A percentile compares a stretch with the other conserved stretches of the same genome.
phyloP scores from a whole-genome alignment of 2,888 invertebrate genomes.

The Resseliella maxima region DNA sequence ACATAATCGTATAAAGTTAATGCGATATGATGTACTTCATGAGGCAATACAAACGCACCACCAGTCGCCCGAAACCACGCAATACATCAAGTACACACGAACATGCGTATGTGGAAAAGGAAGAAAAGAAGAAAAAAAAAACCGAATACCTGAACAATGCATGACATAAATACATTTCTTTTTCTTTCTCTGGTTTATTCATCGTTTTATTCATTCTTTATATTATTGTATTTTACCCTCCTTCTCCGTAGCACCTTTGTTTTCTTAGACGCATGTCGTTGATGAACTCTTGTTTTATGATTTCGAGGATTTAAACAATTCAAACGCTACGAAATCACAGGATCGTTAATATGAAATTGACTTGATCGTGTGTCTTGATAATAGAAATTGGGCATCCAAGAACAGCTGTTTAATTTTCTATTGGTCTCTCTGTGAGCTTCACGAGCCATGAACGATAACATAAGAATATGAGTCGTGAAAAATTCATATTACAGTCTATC shows the following conservation, averaged over 20 bases:
- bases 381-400: background rate
- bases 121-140: background rate
- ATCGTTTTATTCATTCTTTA: background rate
- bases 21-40: slow-evolving; percentile 25
- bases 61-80: background rate
- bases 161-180: background rate
- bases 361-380: slow-evolving; percentile 5
- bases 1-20: background rate
- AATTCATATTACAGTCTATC: too few species aligned
- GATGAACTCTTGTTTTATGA: background rate
- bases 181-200: background rate
- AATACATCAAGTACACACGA: background rate
- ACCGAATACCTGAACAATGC: slow-evolving; percentile 30
- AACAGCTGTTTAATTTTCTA: slow-evolving; percentile 2
- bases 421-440: background rate
- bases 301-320: background rate
- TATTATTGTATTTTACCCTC: background rate
- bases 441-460: too few species aligned
- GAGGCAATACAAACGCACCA: slow-evolving; percentile 1
- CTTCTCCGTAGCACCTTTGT: slow-evolving; percentile 15
- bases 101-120: slow-evolving; percentile 26
- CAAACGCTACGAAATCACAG: background rate
- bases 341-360: background rate
- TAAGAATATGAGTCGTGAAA: too few species aligned
- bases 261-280: background rate